Conservation (phyloP, 2,888 invertebrate species). For the Zygaena filipendulae region DNA sequence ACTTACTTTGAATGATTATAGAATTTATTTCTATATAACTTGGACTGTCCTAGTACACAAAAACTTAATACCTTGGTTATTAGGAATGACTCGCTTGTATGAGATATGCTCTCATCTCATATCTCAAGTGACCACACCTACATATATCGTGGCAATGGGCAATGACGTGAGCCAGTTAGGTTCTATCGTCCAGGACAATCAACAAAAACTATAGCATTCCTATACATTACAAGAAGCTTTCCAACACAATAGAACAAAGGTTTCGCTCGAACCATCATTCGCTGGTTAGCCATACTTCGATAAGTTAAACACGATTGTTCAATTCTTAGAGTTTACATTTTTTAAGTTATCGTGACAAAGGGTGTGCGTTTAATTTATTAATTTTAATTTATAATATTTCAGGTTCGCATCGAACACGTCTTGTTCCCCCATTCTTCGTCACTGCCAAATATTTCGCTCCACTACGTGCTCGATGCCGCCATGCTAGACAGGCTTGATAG, state of each 20-base stretch:
- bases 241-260: slow-evolving; percentile 55
- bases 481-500: slow-evolving; percentile 50
- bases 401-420: slow-evolving; percentile 33
- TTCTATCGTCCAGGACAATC: too few relatives aligned
- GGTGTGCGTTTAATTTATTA: too few relatives aligned
- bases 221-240: slow-evolving; percentile 24
- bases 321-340: slow-evolving; percentile 29
- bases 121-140: too few relatives aligned
- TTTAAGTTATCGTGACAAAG: too few relatives aligned
- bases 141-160: too few relatives aligned
- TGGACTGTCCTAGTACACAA: too few relatives aligned
- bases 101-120: too few relatives aligned
- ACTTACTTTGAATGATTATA: too few relatives aligned
- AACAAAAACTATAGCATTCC: slow-evolving; percentile 24
- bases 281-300: slow-evolving; percentile 22
- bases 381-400: slow-evolving; percentile 32
- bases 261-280: slow-evolving; percentile 25
- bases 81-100: too few relatives aligned
- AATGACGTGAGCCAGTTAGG: too few relatives aligned
- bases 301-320: slow-evolving; percentile 48
- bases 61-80: too few relatives aligned
- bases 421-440: slow-evolving; percentile 37
- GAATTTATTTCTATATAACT: too few relatives aligned
- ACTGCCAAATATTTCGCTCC: slow-evolving; percentile 63
- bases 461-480: slow-evolving; percentile 49